A percentile compares a stretch with the other conserved stretches of the same genome.
These are phyloP conservation scores for Chloroclystis v-ata DNA, from an alignment of 2,888 invertebrate species.

Conservation along the genomic window DNA sequence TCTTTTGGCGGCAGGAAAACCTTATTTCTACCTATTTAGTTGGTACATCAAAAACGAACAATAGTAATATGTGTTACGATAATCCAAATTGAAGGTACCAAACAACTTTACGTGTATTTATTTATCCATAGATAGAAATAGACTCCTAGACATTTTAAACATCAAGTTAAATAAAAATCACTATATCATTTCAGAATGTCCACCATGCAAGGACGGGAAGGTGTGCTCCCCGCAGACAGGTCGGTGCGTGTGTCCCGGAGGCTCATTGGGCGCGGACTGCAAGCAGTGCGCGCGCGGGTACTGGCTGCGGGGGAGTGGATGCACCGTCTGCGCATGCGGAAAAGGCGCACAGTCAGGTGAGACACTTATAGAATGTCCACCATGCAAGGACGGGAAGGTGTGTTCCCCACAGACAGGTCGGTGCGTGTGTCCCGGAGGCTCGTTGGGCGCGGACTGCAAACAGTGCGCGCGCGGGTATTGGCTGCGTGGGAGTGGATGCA, in stretches of 20 bases:
- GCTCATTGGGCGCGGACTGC: slow-evolving; percentile 90
- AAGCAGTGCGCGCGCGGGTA: slow-evolving; percentile 88
- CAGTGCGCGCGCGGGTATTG: slow-evolving; percentile 89
- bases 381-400: slow-evolving; percentile 89
- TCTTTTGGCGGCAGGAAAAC: no score
- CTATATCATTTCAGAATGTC: slow-evolving; percentile 79
- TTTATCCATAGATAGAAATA: no score
- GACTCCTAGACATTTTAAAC: no score
- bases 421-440: slow-evolving; percentile 93
- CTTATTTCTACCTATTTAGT: no score
- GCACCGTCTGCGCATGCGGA: slow-evolving; percentile 84
- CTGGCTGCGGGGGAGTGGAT: slow-evolving; percentile 87
- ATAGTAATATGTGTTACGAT: no score
- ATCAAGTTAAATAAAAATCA: not conserved
- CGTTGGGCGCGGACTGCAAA: slow-evolving; percentile 89
- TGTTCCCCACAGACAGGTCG: slow-evolving; percentile 94
- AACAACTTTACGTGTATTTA: no score
- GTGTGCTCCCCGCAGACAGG: slow-evolving; percentile 94
- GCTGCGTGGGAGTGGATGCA: slow-evolving; percentile 85
- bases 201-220: slow-evolving; percentile 88
- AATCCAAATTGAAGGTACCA: no score
- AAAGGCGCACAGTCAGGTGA: slow-evolving; percentile 57
- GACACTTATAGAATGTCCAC: slow-evolving; percentile 82
- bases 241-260: slow-evolving; percentile 93
- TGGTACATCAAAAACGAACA: no score